phyloP scores from a whole-genome alignment of 2,113 vertebrate species.

The Nyctibius bracteatus region DNA sequence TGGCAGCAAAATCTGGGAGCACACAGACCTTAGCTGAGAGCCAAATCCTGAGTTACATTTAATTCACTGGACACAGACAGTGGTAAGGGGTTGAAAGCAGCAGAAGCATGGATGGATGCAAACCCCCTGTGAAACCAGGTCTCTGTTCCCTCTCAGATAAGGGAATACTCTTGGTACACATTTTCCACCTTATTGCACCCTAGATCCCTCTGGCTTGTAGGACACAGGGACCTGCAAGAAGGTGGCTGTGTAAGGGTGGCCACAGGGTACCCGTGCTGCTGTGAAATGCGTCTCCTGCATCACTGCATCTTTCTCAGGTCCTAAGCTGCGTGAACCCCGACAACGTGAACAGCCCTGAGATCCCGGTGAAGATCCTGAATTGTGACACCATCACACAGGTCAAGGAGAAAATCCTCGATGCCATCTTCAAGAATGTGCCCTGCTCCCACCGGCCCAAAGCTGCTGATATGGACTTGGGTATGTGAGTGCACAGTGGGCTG shows the following conservation, averaged over 20 bases:
- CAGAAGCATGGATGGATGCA: not conserved
- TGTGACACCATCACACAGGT: constrained; percentile 97
- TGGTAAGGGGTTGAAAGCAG: not conserved
- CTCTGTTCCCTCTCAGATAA: not conserved
- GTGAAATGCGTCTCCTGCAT: no score
- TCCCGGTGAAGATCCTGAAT: constrained; percentile 95
- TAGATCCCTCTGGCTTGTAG: not conserved
- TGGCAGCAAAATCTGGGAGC: not conserved
- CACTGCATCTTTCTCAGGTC: constrained; percentile 75
- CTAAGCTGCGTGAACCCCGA: constrained; percentile 96
- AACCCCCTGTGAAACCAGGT: not conserved
- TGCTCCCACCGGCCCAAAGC: constrained; percentile 95
- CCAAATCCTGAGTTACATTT: not conserved
- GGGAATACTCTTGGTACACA: not conserved
- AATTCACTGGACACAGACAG: not conserved
- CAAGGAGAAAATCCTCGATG: constrained; percentile 97
- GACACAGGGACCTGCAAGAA: fast-evolving
- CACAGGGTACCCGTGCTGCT: not conserved
- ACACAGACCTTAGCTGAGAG: not conserved
- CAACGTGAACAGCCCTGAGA: constrained; percentile 91
- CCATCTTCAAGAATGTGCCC: constrained; percentile 97
- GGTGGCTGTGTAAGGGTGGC: not conserved
- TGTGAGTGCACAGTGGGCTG: not conserved
- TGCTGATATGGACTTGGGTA: constrained; percentile 97
- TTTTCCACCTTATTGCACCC: not conserved